Conservation (phyloP, 2,888 invertebrate species). For the Glyphotaelius pellucidus region DNA sequence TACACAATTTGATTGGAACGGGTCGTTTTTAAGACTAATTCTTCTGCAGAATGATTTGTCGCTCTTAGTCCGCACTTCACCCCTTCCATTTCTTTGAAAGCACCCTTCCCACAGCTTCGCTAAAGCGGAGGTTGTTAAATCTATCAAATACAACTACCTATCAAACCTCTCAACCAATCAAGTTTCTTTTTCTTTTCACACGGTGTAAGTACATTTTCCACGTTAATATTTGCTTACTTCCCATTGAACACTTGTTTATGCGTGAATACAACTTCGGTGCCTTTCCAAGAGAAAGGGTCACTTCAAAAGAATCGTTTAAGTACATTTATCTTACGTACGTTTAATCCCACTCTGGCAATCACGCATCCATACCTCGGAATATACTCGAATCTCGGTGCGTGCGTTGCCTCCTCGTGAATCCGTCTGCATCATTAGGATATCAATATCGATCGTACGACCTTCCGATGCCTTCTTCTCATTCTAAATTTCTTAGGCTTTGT, state of each 20-base stretch:
- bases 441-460: neutral
- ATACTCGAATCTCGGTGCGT: neutral
- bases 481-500: neutral
- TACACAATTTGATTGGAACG: neutral
- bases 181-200: neutral
- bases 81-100: no score
- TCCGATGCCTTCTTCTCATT: slow-evolving; percentile 21
- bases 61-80: neutral
- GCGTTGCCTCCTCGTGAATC: neutral
- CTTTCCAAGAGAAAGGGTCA: neutral
- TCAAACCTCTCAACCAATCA: neutral
- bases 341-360: slow-evolving; percentile 6
- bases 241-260: neutral
- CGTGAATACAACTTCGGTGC: neutral
- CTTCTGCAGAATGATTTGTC: neutral
- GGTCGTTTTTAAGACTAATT: neutral
- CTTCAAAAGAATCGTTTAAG: neutral
- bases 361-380: neutral
- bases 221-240: neutral
- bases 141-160: neutral
- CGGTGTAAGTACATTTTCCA: neutral
- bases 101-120: neutral
- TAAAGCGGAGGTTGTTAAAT: neutral
- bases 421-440: slow-evolving; percentile 5
- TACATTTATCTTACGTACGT: neutral